These are phyloP conservation scores for Ailurus styani DNA, from an alignment of 2,113 vertebrate species.

Conservation along the genomic window DNA sequence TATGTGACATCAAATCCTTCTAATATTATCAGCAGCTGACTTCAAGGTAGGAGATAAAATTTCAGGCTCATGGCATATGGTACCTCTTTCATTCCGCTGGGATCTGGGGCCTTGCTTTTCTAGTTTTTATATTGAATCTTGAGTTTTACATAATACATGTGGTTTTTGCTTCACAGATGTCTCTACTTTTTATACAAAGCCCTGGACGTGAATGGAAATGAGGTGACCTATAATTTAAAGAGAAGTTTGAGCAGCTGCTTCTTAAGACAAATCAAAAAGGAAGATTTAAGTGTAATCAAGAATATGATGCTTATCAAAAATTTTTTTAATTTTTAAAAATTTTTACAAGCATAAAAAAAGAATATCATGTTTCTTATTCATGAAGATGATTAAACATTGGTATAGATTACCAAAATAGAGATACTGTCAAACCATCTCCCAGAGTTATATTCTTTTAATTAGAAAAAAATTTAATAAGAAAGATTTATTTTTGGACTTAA, in stretches of 20 bases:
- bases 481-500: background rate
- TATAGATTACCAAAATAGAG: background rate
- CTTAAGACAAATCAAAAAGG: background rate
- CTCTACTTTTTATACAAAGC: background rate
- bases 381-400: background rate
- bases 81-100: background rate
- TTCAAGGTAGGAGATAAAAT: background rate
- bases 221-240: background rate
- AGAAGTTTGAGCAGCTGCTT: background rate
- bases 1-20: background rate
- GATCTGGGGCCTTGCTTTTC: background rate
- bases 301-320: background rate
- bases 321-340: background rate
- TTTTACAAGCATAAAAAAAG: background rate
- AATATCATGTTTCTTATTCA: background rate
- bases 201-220: background rate
- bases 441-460: background rate
- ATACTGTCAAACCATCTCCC: background rate
- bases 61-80: background rate
- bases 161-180: background rate
- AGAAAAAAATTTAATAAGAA: background rate
- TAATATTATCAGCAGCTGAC: background rate
- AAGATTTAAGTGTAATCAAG: background rate
- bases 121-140: slow-evolving; percentile 17
- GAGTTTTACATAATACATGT: background rate